These are phyloP conservation scores for Zalophus californianus DNA, from an alignment of 2,797 vertebrate genomes.

Conservation along the genomic window DNA sequence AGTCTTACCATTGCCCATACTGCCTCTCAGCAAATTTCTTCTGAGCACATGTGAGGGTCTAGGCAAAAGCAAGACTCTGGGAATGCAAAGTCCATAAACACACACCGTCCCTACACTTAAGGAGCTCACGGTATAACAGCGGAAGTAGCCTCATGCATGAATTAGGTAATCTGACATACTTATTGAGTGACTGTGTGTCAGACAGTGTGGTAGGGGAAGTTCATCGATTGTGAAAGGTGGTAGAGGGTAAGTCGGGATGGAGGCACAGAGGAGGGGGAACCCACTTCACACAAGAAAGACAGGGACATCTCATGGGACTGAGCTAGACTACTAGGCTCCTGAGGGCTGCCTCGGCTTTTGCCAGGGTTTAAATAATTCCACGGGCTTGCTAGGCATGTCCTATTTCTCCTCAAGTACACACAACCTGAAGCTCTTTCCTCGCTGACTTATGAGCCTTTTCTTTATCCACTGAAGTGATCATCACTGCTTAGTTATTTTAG, in stretches of 20 bases:
- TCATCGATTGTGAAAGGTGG: background rate
- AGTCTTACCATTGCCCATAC: background rate
- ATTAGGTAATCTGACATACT: background rate
- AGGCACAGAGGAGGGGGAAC: background rate
- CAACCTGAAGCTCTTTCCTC: background rate
- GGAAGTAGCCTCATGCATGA: background rate
- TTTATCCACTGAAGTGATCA: constrained; percentile 22
- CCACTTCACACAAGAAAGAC: background rate
- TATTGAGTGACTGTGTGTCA: background rate
- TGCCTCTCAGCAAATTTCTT: background rate
- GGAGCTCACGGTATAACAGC: background rate
- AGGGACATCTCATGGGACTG: background rate
- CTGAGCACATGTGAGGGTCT: background rate
- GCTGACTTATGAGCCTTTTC: background rate
- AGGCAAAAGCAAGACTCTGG: background rate
- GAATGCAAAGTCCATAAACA: background rate
- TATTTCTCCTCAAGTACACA: background rate
- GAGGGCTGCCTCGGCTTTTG: background rate
- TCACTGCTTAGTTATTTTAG: constrained; percentile 66
- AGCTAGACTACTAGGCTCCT: background rate
- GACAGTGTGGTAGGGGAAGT: background rate
- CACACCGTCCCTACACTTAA: background rate
- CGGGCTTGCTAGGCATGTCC: background rate
- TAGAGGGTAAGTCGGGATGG: background rate
- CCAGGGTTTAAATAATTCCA: background rate